These are phyloP conservation scores for Erethizon dorsatum DNA, from an alignment of 2,797 vertebrate species.

Conservation along the genomic window DNA sequence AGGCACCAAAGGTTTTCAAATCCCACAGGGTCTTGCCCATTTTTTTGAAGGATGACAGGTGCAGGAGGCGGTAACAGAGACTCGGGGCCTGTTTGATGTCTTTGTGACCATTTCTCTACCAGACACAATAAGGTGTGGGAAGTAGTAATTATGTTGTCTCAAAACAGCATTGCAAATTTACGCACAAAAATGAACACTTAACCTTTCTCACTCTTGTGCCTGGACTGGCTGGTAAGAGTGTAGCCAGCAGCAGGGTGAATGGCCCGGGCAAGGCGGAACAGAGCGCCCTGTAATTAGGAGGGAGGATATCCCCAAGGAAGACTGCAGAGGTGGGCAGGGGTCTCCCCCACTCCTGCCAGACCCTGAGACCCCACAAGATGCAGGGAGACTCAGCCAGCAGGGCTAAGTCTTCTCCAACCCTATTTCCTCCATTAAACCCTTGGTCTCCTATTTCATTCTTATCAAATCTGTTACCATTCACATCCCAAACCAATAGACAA, in stretches of 20 bases:
- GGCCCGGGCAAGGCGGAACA: conserved; percentile 9
- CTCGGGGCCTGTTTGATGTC: conserved; percentile 69
- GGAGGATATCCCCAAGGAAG: conserved; percentile 54
- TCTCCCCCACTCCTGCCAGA: neutral
- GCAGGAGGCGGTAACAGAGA: conserved; percentile 41
- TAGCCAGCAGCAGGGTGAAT: conserved; percentile 52
- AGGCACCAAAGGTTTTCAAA: conserved; percentile 58
- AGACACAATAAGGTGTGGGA: conserved; percentile 71
- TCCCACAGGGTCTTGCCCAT: conserved; percentile 3
- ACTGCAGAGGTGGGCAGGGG: neutral
- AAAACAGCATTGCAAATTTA: conserved; percentile 80
- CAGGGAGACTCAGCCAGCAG: neutral
- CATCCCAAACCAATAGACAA: neutral
- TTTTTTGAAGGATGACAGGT: conserved; percentile 72
- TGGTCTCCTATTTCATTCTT: neutral
- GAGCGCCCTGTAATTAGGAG: conserved; percentile 72
- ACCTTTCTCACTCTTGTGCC: conserved; percentile 74
- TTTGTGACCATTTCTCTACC: conserved; percentile 73
- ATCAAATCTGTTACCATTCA: neutral
- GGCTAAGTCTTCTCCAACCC: neutral
- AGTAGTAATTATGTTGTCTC: conserved; percentile 79
- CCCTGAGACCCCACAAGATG: conserved; percentile 26
- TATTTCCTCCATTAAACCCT: neutral
- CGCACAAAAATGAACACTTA: conserved; percentile 76
- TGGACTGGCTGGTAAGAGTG: conserved; percentile 54